Evolutionary conservation across 2,888 invertebrate species (phyloP).

Genomic region (Herminia tarsipennalis): DNA sequence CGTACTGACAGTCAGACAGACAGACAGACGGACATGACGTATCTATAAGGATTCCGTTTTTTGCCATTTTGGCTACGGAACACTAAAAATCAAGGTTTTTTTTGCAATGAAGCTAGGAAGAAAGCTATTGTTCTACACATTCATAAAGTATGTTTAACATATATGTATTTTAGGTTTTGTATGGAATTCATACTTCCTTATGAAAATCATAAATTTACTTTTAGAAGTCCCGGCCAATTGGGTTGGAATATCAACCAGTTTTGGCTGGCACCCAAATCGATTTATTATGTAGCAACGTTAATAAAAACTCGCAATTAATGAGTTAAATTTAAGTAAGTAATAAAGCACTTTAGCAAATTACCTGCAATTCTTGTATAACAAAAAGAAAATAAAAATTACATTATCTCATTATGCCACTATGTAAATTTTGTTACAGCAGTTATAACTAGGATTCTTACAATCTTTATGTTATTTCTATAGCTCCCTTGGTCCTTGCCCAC

Average conservation of each 20-base stretch:
- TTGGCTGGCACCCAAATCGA: conserved; percentile 41
- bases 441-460: too few relatives aligned
- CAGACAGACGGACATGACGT: too few relatives aligned
- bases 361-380: not conserved
- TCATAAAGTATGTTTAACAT: not conserved
- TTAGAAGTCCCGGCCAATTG: conserved; percentile 31
- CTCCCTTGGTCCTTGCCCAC: too few relatives aligned
- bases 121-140: too few relatives aligned
- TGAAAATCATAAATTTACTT: conserved; percentile 8
- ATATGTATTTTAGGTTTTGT: not conserved
- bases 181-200: not conserved
- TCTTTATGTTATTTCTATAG: too few relatives aligned
- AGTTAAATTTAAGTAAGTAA: conserved; percentile 4
- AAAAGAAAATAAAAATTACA: conserved; percentile 1
- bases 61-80: too few relatives aligned
- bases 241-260: conserved; percentile 14
- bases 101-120: too few relatives aligned
- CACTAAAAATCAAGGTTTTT: too few relatives aligned
- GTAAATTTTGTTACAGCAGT: conserved; percentile 1
- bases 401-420: conserved; percentile 1
- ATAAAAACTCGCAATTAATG: conserved; percentile 4
- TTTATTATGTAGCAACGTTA: conserved; percentile 5
- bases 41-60: too few relatives aligned
- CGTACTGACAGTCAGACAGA: too few relatives aligned
- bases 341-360: not conserved